Conservation (phyloP, 2,888 invertebrate genomes). For the Adineta ricciae region DNA sequence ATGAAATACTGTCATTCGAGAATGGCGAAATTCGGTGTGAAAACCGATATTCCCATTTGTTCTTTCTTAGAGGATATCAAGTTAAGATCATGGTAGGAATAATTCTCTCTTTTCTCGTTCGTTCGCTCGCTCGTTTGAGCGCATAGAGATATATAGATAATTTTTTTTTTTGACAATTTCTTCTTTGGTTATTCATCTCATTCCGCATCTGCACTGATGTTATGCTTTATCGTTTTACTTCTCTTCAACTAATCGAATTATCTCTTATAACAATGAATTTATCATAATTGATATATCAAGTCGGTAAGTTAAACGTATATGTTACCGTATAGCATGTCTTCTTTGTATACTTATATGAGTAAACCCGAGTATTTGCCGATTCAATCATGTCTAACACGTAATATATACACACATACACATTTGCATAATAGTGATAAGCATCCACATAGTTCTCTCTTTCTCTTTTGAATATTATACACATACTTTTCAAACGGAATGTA, state of each 20-base stretch:
- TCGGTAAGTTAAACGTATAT: background rate
- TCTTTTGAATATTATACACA: background rate
- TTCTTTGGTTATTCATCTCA: background rate
- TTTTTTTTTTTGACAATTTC: background rate
- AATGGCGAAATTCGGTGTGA: background rate
- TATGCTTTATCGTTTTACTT: background rate
- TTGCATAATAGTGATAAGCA: conserved; percentile 20
- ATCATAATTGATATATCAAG: background rate
- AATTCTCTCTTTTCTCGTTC: background rate
- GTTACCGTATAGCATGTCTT: background rate
- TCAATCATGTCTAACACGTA: background rate
- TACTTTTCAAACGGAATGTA: background rate
- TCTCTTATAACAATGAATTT: background rate
- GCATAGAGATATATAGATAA: conserved; percentile 8
- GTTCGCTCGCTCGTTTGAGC: conserved; percentile 9
- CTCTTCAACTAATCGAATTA: background rate
- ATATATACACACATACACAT: background rate
- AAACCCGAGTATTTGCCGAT: background rate
- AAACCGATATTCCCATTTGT: background rate
- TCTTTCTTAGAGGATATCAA: background rate
- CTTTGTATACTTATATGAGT: background rate
- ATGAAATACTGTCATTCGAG: background rate
- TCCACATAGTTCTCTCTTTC: background rate
- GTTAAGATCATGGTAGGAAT: background rate
- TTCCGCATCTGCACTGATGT: background rate